Evolutionary conservation across 2,888 invertebrate genomes (phyloP), one percentile per base, ranked within the genome.

Genomic region (Nebria salina): DNA sequence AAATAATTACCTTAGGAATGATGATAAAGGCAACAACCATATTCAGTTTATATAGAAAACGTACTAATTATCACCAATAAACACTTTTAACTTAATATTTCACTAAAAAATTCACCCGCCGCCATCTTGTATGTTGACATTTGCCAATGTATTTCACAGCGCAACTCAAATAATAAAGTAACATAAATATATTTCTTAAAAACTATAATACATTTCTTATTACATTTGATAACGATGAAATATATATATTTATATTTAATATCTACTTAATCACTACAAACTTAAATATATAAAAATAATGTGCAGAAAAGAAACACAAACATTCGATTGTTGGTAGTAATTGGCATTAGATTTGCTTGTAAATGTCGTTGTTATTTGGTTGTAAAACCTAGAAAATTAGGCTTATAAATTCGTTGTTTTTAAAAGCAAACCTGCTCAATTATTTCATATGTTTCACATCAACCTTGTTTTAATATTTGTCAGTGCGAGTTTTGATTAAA

Each of bases 121-220:
- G 54, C 54, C 54, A 54, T 54, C 54, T 54, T 54, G 54, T 7
- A 54, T 7, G 8, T 54, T 54, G 13, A 34, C 34, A 34, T 34
- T 34, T 34, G 34, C 34, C 34, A 34, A 34, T 34, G 34, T 34
- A 8, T 6, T 54, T 13, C 54, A 54, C 54, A 2, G 11, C 54
- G 54, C 8, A 54, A 11, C 13, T 54, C 42, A 76, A 43, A 20
- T 26, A 72, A n/a, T 76, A 13, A 65, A 72, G 42, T 75, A 80
- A 80, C 80, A 80, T 79, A 79, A 80, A 80, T 80, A 80, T 80
- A 78, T 80, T 78, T 80, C 75, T 75, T 80, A 80, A 80, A 80
- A 20, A 41, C 72, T 80, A 80, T 80, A 80, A 80, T 80, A 80
- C 80, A 80, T 73, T 79, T 76, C 66, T 75, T 72, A 73, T 78